phyloP scores from a whole-genome alignment of 2,888 invertebrate species.

The Platycheirus rosarum region DNA sequence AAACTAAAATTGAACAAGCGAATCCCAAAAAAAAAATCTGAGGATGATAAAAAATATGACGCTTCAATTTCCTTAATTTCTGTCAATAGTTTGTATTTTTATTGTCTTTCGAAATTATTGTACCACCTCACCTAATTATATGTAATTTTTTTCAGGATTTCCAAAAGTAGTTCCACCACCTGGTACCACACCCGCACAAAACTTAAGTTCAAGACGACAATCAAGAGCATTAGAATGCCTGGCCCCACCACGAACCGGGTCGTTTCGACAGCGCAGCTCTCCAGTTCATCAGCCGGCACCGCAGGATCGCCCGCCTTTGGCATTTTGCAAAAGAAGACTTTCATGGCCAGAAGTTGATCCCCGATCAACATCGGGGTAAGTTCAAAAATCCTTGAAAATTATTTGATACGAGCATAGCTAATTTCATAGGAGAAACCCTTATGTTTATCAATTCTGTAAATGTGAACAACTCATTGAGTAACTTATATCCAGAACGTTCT shows the following conservation, averaged over 20 bases:
- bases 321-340: slow-evolving; percentile 89
- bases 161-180: slow-evolving; percentile 89
- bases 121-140: too few species aligned
- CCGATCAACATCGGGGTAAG: slow-evolving; percentile 92
- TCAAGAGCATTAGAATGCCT: slow-evolving; percentile 87
- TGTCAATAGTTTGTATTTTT: too few species aligned
- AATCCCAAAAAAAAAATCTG: too few species aligned
- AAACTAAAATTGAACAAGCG: too few species aligned
- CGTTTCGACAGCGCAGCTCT: slow-evolving; percentile 84
- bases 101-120: too few species aligned
- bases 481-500: too few species aligned
- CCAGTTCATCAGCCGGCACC: slow-evolving; percentile 83
- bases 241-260: slow-evolving; percentile 85
- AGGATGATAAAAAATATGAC: too few species aligned
- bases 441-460: too few species aligned
- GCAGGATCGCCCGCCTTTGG: slow-evolving; percentile 87
- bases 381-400: slow-evolving; percentile 52
- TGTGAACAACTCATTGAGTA: too few species aligned
- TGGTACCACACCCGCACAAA: slow-evolving; percentile 83
- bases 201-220: slow-evolving; percentile 80
- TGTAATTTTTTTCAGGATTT: slow-evolving; percentile 83
- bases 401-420: too few species aligned
- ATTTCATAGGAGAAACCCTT: too few species aligned
- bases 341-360: slow-evolving; percentile 94
- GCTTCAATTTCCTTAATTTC: too few species aligned